Base-by-base conservation (phyloP, 2,113 vertebrate genomes). In the Peromyscus polionotus region DNA sequence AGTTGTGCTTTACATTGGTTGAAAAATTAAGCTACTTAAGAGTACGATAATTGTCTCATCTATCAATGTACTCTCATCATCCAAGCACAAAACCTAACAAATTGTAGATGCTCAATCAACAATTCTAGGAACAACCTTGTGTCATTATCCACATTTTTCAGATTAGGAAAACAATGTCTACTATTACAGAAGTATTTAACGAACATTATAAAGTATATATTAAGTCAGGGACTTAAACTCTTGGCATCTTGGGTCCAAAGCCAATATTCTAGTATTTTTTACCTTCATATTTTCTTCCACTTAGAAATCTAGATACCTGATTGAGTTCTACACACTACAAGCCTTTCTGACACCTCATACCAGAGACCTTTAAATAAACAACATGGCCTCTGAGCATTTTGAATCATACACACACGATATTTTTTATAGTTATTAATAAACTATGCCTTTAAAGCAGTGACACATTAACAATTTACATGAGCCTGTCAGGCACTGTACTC, bases 361-460 rank as follows among this genome's bases (percentile, higher is more conserved):
- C 36, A 96, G 31, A 72, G 45, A 67, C 13, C 22, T 79, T 77
- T 57, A 36, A 68, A 88, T 73, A 79, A 1, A n/a, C 1, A 16
- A 39, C 22, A 4, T 22, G 5, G 51, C 19, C 31, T 92, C 28
- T 84, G 67, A 96, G 63, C 79, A 88, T 93, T 91, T 65, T 88
- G 65, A 88, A 75, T 70, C 20, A 4, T 10, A 61, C 48, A 33
- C 1, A 63, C 22, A 48, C 16, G 36, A 6, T 95, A 67, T 91
- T 57, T 95, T 95, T 93, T n/a, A 83, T 91, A n/a, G 54, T 70
- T 75, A 85, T 36, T 88, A 91, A 91, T 94, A 93, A 94, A 85
- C 31, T n/a, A 80, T 75, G 31, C 1, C 42, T 91, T 75, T 91
- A 91, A 76, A 67, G 6, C 8, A 73, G 63, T 77, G 51, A 65